These are phyloP conservation scores for Ennomos erosarius DNA, from an alignment of 2,888 invertebrate species.

Conservation along the genomic window DNA sequence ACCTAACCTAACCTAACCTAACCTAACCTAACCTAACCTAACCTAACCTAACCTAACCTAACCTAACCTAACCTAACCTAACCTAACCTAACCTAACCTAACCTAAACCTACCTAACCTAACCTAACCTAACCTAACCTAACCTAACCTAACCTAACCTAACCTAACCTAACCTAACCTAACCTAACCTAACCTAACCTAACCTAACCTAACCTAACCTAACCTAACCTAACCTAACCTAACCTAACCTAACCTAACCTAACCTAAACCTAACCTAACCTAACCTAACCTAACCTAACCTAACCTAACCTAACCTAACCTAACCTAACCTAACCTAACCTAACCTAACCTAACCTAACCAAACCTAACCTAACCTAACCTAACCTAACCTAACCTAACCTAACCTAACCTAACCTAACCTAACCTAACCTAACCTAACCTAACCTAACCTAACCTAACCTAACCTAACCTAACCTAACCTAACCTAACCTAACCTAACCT, in stretches of 20 bases:
- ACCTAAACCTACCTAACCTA: slow-evolving; percentile 10
- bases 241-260: slow-evolving; percentile 18
- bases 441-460: slow-evolving; percentile 18
- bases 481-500: slow-evolving; percentile 19
- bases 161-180: slow-evolving; percentile 18
- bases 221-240: slow-evolving; percentile 11
- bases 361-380: slow-evolving; percentile 19
- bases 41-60: slow-evolving; percentile 14
- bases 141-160: slow-evolving; percentile 18
- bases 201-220: slow-evolving; percentile 14
- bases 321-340: slow-evolving; percentile 18
- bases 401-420: slow-evolving; percentile 22
- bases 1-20: slow-evolving; percentile 11
- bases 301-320: slow-evolving; percentile 7
- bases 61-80: slow-evolving; percentile 11
- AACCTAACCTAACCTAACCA: slow-evolving; percentile 18
- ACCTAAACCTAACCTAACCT: slow-evolving; percentile 18
- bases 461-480: slow-evolving; percentile 19
- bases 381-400: slow-evolving; percentile 17
- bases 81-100: slow-evolving; percentile 6
- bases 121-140: slow-evolving; percentile 18
- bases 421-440: slow-evolving; percentile 25
- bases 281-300: slow-evolving; percentile 15
- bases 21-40: slow-evolving; percentile 14
- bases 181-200: slow-evolving; percentile 18